phyloP scores from a whole-genome alignment of 92 coral and sea anemone species.

The Umimayanthus kanabou region DNA sequence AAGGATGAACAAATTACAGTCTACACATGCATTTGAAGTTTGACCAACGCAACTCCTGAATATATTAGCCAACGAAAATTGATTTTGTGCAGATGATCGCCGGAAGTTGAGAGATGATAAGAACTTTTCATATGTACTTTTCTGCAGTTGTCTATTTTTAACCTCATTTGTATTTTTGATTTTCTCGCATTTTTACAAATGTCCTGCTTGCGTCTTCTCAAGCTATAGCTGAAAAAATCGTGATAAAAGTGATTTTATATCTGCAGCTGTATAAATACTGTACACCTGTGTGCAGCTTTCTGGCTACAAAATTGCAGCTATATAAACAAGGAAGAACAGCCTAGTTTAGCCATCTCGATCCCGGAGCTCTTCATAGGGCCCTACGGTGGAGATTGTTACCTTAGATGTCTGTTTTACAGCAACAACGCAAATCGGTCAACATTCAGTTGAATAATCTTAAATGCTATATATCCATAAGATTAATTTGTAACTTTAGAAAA shows the following conservation, averaged over 20 bases:
- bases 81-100: neutral
- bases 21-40: neutral
- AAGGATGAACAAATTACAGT: neutral
- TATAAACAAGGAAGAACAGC: neutral
- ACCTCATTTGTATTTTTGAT: too few relatives aligned
- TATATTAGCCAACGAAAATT: too few relatives aligned
- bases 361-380: too few relatives aligned
- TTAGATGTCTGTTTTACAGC: neutral
- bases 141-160: neutral
- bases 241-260: too few relatives aligned
- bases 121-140: too few relatives aligned
- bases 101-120: neutral
- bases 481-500: neutral
- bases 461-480: neutral
- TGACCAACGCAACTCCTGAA: too few relatives aligned
- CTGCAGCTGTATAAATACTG: neutral
- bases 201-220: neutral
- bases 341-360: neutral
- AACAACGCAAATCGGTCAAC: neutral
- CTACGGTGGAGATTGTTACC: neutral
- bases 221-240: neutral
- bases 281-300: neutral
- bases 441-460: too few relatives aligned
- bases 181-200: neutral
- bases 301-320: neutral